Evolutionary conservation across 2,888 invertebrate species (phyloP).

Genomic region (Amphipyra berbera): DNA sequence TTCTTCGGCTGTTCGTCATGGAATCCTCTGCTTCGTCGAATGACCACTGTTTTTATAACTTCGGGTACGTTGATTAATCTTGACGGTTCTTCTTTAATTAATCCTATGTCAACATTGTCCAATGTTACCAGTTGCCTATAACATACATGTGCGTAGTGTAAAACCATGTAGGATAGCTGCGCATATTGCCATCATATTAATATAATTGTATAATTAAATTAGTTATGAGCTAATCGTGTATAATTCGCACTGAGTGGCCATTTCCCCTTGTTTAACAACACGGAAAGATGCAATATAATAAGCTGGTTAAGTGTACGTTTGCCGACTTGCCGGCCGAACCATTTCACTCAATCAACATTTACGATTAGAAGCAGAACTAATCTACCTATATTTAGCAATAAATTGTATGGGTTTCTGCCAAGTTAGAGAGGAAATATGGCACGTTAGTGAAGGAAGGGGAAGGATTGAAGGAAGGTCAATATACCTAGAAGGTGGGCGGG

Average conservation of each 20-base stretch:
- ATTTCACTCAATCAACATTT: constrained; percentile 31
- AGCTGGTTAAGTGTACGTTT: neutral
- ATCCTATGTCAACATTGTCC: too few species aligned
- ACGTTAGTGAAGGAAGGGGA: too few species aligned
- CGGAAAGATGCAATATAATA: constrained; percentile 10
- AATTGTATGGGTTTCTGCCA: constrained; percentile 1
- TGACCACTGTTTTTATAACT: too few species aligned
- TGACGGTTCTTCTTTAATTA: too few species aligned
- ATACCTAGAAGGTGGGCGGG: too few species aligned
- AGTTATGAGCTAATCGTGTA: neutral
- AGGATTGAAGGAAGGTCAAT: too few species aligned
- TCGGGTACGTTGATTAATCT: too few species aligned
- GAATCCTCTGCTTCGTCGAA: too few species aligned
- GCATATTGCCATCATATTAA: neutral
- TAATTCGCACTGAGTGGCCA: neutral
- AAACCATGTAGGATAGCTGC: neutral
- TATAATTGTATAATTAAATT: constrained; percentile 2
- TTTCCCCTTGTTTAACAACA: neutral
- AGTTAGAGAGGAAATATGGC: too few species aligned
- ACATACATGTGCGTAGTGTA: neutral
- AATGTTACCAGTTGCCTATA: too few species aligned
- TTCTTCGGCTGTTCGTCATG: too few species aligned
- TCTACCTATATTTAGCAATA: constrained; percentile 14
- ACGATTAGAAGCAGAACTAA: constrained; percentile 17
- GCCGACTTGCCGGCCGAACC: neutral